phyloP scores from a whole-genome alignment of 2,113 vertebrate genomes.

The Rhynchomys soricoides region DNA sequence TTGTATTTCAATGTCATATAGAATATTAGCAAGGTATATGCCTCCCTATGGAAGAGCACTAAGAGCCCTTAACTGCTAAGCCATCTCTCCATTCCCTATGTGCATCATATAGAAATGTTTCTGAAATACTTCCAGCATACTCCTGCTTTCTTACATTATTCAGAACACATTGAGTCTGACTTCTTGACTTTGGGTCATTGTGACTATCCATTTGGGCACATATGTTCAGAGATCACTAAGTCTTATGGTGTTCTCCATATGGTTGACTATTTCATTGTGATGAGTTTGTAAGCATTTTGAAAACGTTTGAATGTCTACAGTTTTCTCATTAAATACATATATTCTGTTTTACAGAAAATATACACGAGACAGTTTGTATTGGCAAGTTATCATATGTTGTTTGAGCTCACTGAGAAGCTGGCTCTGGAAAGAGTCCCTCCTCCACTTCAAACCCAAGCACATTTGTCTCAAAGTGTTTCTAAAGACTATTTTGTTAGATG shows the following conservation, averaged over 20 bases:
- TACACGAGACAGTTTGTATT: not conserved
- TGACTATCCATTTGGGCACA: not conserved
- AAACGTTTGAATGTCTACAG: conserved; percentile 1
- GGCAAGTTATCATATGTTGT: not conserved
- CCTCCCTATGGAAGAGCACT: not conserved
- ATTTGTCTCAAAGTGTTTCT: not conserved
- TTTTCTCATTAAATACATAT: not conserved
- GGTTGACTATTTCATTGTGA: not conserved
- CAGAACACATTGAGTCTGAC: conserved; percentile 35
- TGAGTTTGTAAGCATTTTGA: not conserved
- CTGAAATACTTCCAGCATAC: not conserved
- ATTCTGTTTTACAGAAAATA: conserved; percentile 26
- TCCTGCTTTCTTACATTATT: not conserved
- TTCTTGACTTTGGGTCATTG: conserved; percentile 26
- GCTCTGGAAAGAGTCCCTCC: not conserved
- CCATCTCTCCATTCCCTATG: not conserved
- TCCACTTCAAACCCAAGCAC: not conserved
- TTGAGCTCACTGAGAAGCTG: not conserved
- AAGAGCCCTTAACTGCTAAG: not conserved
- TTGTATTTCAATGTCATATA: conserved; percentile 23
- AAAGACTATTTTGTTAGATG: not conserved
- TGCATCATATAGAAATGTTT: conserved; percentile 24
- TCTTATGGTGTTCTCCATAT: not conserved
- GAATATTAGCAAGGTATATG: conserved; percentile 41
- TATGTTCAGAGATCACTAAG: conserved; percentile 9